A percentile compares a stretch with the other conserved stretches of the same genome.
These are phyloP conservation scores for Panagrolaimus sp. DNA, from an alignment of 1,140 invertebrate species.

Conservation along the genomic window DNA sequence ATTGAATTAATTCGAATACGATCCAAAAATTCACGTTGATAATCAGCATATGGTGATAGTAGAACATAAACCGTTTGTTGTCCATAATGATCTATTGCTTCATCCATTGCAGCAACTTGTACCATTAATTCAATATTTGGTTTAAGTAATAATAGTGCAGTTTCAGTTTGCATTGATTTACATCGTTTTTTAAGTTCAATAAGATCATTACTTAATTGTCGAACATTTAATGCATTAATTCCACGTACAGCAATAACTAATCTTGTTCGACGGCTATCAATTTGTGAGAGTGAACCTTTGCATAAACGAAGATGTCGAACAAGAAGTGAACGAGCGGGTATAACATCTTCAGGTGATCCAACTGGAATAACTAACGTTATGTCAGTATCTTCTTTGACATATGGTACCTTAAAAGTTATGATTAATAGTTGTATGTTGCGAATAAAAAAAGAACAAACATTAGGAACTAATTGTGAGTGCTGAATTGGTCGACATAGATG, in stretches of 20 bases:
- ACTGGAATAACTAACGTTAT: slow-evolving; percentile 52
- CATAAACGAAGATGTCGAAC: slow-evolving; percentile 30
- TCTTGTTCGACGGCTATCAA: slow-evolving; percentile 38
- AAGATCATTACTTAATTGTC: slow-evolving; percentile 45
- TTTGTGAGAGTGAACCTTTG: slow-evolving; percentile 22
- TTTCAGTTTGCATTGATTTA: slow-evolving; percentile 43
- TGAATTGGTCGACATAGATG: slow-evolving; percentile 48
- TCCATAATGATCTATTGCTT: slow-evolving; percentile 56
- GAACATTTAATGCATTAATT: slow-evolving; percentile 21
- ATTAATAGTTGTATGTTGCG: neutral
- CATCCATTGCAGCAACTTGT: slow-evolving; percentile 50
- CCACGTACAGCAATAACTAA: slow-evolving; percentile 33
- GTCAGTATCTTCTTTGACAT: slow-evolving; percentile 57
- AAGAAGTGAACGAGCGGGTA: slow-evolving; percentile 29
- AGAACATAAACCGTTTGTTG: slow-evolving; percentile 50
- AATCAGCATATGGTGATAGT: slow-evolving; percentile 54
- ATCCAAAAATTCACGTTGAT: slow-evolving; percentile 55
- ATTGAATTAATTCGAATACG: slow-evolving; percentile 55
- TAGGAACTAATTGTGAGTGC: slow-evolving; percentile 45
- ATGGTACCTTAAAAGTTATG: slow-evolving; percentile 49
- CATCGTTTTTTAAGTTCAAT: slow-evolving; percentile 50
- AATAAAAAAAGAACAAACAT: slow-evolving; percentile 22
- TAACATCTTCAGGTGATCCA: slow-evolving; percentile 34
- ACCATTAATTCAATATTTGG: slow-evolving; percentile 23
- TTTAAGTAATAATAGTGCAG: slow-evolving; percentile 34